Conservation (phyloP, 2,113 vertebrate genomes). For the Euleptes europaea region DNA sequence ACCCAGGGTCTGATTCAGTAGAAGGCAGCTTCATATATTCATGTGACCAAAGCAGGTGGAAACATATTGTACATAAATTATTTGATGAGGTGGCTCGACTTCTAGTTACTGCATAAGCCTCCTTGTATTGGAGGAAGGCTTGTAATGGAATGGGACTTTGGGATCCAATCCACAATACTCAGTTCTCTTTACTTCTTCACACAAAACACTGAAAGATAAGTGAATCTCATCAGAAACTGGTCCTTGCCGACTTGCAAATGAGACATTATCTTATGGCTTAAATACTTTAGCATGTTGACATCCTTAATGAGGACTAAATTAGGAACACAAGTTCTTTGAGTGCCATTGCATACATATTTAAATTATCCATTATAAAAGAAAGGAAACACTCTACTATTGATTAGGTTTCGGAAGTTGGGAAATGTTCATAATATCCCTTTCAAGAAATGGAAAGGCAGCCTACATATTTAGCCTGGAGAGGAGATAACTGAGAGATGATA, state of each 20-base stretch:
- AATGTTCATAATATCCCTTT: too few relatives aligned
- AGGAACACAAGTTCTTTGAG: neutral
- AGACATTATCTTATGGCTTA: neutral
- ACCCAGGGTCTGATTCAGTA: too few relatives aligned
- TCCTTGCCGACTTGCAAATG: neutral
- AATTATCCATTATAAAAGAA: neutral
- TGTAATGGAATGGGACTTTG: too few relatives aligned
- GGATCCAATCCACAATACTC: too few relatives aligned
- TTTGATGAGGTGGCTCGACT: neutral
- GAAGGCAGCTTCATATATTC: too few relatives aligned
- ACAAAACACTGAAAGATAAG: neutral
- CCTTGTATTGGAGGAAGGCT: too few relatives aligned
- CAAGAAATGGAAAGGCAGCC: neutral
- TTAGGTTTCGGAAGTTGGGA: neutral
- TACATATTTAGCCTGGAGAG: too few relatives aligned
- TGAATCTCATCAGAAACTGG: neutral
- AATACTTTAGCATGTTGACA: slow-evolving; percentile 3
- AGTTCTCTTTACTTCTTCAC: too few relatives aligned
- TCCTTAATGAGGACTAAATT: neutral
- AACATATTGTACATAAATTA: neutral
- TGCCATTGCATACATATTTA: slow-evolving; percentile 23
- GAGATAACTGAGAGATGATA: too few relatives aligned
- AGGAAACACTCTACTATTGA: neutral
- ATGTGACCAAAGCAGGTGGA: neutral
- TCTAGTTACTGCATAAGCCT: neutral